These are phyloP conservation scores for Meliscaeva auricollis DNA, from an alignment of 2,888 invertebrate genomes.

Conservation along the genomic window DNA sequence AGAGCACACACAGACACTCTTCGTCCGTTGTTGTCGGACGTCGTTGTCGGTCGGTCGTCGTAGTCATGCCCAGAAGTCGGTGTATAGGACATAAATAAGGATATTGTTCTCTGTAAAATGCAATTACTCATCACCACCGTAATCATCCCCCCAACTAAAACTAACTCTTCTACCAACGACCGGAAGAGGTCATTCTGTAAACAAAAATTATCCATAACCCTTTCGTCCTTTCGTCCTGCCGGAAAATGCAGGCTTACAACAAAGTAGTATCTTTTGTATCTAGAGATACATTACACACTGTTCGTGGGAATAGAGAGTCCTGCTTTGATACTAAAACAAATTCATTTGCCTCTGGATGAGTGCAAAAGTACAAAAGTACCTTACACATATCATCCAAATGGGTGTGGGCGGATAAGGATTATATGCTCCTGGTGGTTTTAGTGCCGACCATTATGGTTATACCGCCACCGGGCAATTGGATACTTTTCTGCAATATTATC, in stretches of 20 bases:
- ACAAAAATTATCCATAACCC: conserved; percentile 60
- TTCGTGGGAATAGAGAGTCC: conserved; percentile 39
- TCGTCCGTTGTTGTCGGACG: too few relatives aligned
- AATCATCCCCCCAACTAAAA: background rate
- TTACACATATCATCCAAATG: background rate
- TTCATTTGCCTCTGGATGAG: conserved; percentile 55
- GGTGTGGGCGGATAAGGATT: conserved; percentile 36
- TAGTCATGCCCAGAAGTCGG: background rate
- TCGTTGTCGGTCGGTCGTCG: too few relatives aligned
- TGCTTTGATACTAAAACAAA: conserved; percentile 41
- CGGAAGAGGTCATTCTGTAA: conserved; percentile 56
- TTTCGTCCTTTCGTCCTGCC: background rate
- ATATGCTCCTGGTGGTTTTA: conserved; percentile 58
- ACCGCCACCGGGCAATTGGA: conserved; percentile 66
- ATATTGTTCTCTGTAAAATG: conserved; percentile 61
- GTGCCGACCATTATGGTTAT: conserved; percentile 60
- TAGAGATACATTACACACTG: conserved; percentile 6
- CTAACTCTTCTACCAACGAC: background rate
- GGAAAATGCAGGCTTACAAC: background rate
- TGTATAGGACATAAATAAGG: conserved; percentile 47
- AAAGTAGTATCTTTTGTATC: conserved; percentile 22
- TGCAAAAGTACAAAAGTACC: conserved; percentile 28
- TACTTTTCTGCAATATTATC: conserved; percentile 62
- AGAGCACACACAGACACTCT: conserved; percentile 26
- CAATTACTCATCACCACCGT: conserved; percentile 54